A percentile compares a stretch with the other conserved stretches of the same genome.
Evolutionary conservation across 2,113 vertebrate species (phyloP).

Genomic region (Actinemys pallida): DNA sequence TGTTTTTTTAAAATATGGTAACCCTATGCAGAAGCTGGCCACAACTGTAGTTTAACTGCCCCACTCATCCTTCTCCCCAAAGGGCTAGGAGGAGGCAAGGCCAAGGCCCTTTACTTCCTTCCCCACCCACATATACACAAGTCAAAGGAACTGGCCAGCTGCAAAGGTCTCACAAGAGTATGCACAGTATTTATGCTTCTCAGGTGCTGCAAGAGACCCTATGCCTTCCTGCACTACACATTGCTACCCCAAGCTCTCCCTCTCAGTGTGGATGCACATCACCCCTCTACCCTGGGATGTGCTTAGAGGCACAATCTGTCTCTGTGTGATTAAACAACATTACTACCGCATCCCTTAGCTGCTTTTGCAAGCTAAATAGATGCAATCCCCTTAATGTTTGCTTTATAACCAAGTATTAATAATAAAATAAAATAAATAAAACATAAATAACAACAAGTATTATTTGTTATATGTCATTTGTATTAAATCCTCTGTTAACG

Average conservation of each 20-base stretch:
- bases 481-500: background rate
- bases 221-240: background rate
- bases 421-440: background rate
- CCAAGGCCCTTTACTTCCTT: background rate
- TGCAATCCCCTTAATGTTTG: background rate
- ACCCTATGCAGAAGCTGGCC: background rate
- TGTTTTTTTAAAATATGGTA: no score
- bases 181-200: background rate
- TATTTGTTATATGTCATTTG: background rate
- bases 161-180: background rate
- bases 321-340: rapidly evolving
- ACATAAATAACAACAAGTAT: background rate
- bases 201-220: background rate
- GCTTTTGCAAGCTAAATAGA: background rate
- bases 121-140: background rate
- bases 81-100: background rate
- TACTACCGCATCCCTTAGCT: background rate
- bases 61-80: background rate
- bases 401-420: background rate
- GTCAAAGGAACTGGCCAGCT: background rate
- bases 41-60: background rate
- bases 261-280: background rate
- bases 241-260: background rate
- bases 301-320: background rate
- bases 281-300: rapidly evolving